Evolutionary conservation across 2,797 vertebrate genomes (phyloP).

Genomic region (Girardinus metallicus): DNA sequence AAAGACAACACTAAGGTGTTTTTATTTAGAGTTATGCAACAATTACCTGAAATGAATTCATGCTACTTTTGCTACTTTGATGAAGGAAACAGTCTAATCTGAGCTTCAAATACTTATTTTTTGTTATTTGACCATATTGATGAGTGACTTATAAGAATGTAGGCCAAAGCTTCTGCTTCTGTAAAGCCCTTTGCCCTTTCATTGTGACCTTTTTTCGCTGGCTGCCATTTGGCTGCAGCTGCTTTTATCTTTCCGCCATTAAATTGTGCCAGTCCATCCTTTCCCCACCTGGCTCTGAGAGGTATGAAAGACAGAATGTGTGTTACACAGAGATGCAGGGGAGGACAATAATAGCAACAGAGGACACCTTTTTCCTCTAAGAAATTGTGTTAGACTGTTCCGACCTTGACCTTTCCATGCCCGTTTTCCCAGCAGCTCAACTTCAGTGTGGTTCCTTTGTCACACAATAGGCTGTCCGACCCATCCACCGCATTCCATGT

Average conservation of each 20-base stretch:
- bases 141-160: constrained; percentile 61
- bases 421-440: constrained; percentile 45
- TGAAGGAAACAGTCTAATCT: constrained; percentile 41
- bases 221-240: constrained; percentile 46
- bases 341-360: constrained; percentile 32
- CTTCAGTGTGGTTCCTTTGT: constrained; percentile 3
- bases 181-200: constrained; percentile 62
- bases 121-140: constrained; percentile 68
- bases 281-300: constrained; percentile 16
- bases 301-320: neutral
- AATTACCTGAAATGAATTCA: constrained; percentile 26
- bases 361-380: constrained; percentile 16
- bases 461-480: constrained; percentile 20
- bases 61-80: constrained; percentile 20
- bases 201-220: constrained; percentile 55
- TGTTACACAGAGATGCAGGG: constrained; percentile 16
- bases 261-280: constrained; percentile 30
- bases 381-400: constrained; percentile 22
- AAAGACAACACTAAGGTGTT: constrained; percentile 1
- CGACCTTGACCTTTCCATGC: constrained; percentile 39
- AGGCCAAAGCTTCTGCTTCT: constrained; percentile 26
- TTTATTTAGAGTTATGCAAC: constrained; percentile 36
- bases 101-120: constrained; percentile 42
- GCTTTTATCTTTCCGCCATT: constrained; percentile 58
- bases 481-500: neutral